phyloP scores from a whole-genome alignment of 2,888 invertebrate species.

The Spisula solida region DNA sequence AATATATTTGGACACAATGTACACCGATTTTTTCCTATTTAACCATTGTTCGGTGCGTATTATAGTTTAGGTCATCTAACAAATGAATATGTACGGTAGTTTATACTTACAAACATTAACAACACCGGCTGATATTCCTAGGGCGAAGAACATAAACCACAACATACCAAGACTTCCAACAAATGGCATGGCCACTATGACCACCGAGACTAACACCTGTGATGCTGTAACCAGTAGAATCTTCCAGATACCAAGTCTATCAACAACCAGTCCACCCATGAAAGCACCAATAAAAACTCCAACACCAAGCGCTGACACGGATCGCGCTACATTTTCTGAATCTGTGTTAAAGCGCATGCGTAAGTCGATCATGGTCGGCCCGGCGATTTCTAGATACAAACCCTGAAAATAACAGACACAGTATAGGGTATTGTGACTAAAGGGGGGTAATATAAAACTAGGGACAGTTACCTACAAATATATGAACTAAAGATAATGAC shows the following conservation, averaged over 20 bases:
- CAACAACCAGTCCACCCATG: conserved; percentile 61
- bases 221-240: conserved; percentile 58
- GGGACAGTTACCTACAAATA: too few relatives aligned
- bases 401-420: conserved; percentile 52
- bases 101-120: conserved; percentile 66
- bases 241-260: conserved; percentile 63
- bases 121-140: conserved; percentile 61
- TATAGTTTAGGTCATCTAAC: too few relatives aligned
- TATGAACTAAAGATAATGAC: too few relatives aligned
- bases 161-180: conserved; percentile 44
- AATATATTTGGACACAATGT: too few relatives aligned
- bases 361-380: conserved; percentile 70
- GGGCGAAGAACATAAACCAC: conserved; percentile 62
- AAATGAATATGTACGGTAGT: too few relatives aligned
- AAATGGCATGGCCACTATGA: conserved; percentile 64
- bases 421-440: too few relatives aligned
- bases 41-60: too few relatives aligned
- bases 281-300: conserved; percentile 69
- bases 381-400: conserved; percentile 65
- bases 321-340: conserved; percentile 63
- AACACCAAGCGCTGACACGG: conserved; percentile 61
- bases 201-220: conserved; percentile 47
- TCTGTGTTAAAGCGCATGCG: conserved; percentile 59
- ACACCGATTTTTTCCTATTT: too few relatives aligned
- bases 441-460: too few relatives aligned